These are phyloP conservation scores for Diachrysia chrysitis DNA, from an alignment of 2,888 invertebrate species.

Conservation along the genomic window DNA sequence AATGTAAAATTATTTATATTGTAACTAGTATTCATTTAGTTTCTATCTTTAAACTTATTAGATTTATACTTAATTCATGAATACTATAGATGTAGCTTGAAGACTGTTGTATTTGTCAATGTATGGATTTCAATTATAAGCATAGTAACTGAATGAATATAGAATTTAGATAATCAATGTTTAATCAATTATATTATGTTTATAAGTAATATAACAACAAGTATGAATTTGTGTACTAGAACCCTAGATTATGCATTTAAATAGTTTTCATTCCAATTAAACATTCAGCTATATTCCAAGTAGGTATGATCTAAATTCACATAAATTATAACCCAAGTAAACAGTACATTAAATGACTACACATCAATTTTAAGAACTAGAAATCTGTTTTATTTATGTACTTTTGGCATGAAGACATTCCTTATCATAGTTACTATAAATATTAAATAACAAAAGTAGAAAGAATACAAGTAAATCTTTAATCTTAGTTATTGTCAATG, in stretches of 20 bases:
- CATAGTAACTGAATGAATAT: slow-evolving; percentile 24
- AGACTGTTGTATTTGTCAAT: slow-evolving; percentile 7
- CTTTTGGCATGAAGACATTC: slow-evolving; percentile 36
- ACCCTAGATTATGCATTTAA: slow-evolving; percentile 54
- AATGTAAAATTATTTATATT: background rate
- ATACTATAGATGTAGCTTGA: slow-evolving; percentile 17
- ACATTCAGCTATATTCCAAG: slow-evolving; percentile 36
- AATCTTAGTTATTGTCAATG: slow-evolving; percentile 3
- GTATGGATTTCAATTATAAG: background rate
- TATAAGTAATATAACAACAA: slow-evolving; percentile 24
- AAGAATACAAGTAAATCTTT: slow-evolving; percentile 18
- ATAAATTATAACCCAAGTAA: slow-evolving; percentile 6
- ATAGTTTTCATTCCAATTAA: slow-evolving; percentile 60
- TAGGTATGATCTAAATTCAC: slow-evolving; percentile 36
- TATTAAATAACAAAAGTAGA: slow-evolving; percentile 11
- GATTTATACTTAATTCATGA: background rate
- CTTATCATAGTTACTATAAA: slow-evolving; percentile 5
- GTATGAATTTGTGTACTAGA: slow-evolving; percentile 39
- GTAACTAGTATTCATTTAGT: slow-evolving; percentile 7
- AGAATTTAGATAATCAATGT: slow-evolving; percentile 19
- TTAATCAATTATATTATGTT: slow-evolving; percentile 12
- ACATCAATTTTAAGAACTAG: slow-evolving; percentile 22
- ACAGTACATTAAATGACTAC: slow-evolving; percentile 7
- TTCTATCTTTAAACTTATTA: background rate
- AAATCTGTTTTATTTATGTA: slow-evolving; percentile 29